A percentile compares a stretch with the other conserved stretches of the same genome.
Conservation (phyloP, 2,113 vertebrate genomes). For the Phocoena phocoena region DNA sequence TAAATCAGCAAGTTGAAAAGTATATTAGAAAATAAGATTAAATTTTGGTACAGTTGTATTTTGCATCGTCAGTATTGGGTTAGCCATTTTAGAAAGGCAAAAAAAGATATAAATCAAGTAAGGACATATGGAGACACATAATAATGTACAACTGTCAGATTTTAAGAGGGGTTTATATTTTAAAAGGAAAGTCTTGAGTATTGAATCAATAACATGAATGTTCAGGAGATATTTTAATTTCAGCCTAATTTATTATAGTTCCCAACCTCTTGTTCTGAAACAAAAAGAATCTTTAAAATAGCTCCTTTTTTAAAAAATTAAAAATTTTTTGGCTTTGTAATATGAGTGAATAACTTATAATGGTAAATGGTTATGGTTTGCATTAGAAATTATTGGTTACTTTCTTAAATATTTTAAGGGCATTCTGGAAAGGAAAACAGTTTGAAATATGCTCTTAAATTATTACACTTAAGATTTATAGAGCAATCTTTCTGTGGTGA, state of each 20-base stretch:
- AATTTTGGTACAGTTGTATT: background rate
- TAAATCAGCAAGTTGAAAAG: conserved; percentile 40
- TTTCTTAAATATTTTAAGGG: conserved; percentile 74
- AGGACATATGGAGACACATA: background rate
- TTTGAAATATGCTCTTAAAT: conserved; percentile 79
- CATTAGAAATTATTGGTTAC: conserved; percentile 69
- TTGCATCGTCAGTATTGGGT: background rate
- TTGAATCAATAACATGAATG: background rate
- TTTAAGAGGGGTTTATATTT: conserved; percentile 40
- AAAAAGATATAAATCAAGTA: background rate
- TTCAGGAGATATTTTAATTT: conserved; percentile 42
- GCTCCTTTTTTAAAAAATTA: background rate
- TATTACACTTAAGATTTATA: conserved; percentile 77
- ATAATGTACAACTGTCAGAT: background rate
- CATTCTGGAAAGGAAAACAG: conserved; percentile 76
- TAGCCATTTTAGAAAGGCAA: conserved; percentile 17
- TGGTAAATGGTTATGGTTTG: conserved; percentile 74
- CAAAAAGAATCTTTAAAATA: background rate
- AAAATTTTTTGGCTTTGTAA: background rate
- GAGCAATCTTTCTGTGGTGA: conserved; percentile 69
- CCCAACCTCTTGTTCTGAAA: conserved; percentile 26
- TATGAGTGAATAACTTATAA: conserved; percentile 50
- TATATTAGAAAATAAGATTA: background rate
- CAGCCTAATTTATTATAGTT: conserved; percentile 17
- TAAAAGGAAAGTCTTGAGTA: background rate